Evolutionary conservation across 1,140 invertebrate species (phyloP).

Genomic region (Zaprionus lachaisei): DNA sequence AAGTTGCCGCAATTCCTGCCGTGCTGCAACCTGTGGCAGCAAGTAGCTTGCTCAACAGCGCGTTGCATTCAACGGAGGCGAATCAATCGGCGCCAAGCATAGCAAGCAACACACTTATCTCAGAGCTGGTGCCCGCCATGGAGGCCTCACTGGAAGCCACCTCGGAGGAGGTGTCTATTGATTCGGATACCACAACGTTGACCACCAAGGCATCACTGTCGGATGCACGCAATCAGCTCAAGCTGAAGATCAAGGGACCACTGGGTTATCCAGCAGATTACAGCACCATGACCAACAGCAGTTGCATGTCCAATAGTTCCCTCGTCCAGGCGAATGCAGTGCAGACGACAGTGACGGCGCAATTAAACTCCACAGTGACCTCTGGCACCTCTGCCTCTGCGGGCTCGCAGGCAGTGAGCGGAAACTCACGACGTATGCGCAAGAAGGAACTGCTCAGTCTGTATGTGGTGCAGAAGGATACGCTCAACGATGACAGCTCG

Average conservation of each 20-base stretch:
- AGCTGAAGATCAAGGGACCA: slow-evolving; percentile 96
- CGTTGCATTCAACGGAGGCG: slow-evolving; percentile 60
- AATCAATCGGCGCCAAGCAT: slow-evolving; percentile 62
- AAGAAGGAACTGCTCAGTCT: slow-evolving; percentile 94
- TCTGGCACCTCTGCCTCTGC: slow-evolving; percentile 42
- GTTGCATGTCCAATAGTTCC: slow-evolving; percentile 48
- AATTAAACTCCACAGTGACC: slow-evolving; percentile 56
- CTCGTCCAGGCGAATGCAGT: slow-evolving; percentile 57
- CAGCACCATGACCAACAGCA: slow-evolving; percentile 56
- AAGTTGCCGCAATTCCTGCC: slow-evolving; percentile 5
- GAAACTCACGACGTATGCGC: slow-evolving; percentile 91
- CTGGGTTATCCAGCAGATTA: slow-evolving; percentile 85
- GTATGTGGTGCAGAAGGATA: slow-evolving; percentile 93
- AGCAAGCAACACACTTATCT: slow-evolving; percentile 15
- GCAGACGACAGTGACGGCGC: slow-evolving; percentile 60
- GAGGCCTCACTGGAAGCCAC: slow-evolving; percentile 78
- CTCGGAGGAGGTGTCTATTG: slow-evolving; percentile 85
- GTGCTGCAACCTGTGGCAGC: background rate
- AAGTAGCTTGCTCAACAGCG: slow-evolving; percentile 34
- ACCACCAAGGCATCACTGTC: slow-evolving; percentile 89
- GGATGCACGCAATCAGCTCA: slow-evolving; percentile 92
- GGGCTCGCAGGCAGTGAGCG: slow-evolving; percentile 43
- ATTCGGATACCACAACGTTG: slow-evolving; percentile 85
- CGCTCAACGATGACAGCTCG: slow-evolving; percentile 91
- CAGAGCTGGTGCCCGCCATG: slow-evolving; percentile 53